Evolutionary conservation across 1,140 invertebrate species (phyloP).

Genomic region (Saccostrea echinata): DNA sequence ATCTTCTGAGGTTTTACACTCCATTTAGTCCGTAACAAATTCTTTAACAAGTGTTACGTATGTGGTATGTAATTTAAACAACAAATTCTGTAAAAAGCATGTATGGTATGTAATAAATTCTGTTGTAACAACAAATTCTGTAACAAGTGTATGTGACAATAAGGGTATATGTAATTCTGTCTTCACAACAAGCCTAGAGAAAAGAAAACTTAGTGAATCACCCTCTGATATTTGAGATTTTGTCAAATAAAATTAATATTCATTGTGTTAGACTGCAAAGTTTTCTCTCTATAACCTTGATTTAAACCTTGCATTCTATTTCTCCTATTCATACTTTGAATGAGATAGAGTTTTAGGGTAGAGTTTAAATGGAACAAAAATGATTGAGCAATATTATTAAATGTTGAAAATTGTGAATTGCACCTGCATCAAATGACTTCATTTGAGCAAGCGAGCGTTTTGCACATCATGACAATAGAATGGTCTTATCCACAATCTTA

Average conservation of each 20-base stretch:
- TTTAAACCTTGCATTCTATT: constrained; percentile 18
- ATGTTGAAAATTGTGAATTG: constrained; percentile 39
- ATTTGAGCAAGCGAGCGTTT: constrained; percentile 28
- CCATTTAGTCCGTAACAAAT: not conserved
- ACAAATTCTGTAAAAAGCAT: not conserved
- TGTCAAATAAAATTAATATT: constrained; percentile 15
- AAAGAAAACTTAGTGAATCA: not conserved
- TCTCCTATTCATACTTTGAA: not conserved
- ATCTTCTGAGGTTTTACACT: not conserved
- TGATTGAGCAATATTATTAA: constrained; percentile 39
- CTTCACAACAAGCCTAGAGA: constrained; percentile 3
- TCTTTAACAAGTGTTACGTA: not conserved
- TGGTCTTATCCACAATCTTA: constrained; percentile 17
- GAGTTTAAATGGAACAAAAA: constrained; percentile 26
- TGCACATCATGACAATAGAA: constrained; percentile 27
- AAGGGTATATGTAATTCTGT: constrained; percentile 13
- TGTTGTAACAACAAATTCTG: not conserved
- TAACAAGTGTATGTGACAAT: constrained; percentile 5
- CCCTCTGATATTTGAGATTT: not conserved
- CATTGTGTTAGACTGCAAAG: constrained; percentile 12
- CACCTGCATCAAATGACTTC: constrained; percentile 36
- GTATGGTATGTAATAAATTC: not conserved
- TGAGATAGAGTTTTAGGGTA: not conserved
- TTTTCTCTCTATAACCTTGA: not conserved
- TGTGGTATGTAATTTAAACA: not conserved